phyloP scores from a whole-genome alignment of 1,140 invertebrate genomes.

The Rhyzopertha dominica region DNA sequence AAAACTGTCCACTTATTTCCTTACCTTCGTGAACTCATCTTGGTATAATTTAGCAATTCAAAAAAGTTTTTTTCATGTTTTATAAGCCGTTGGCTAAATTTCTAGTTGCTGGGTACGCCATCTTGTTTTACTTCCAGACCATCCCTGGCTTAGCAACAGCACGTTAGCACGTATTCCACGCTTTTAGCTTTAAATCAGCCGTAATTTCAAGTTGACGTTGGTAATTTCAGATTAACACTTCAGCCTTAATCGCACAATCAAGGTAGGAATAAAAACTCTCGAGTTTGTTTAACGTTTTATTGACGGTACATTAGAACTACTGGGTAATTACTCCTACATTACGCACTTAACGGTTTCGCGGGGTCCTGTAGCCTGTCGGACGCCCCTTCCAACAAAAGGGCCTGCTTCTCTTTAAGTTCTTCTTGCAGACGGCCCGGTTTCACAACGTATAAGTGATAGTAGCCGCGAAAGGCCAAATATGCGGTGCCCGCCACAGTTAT shows the following conservation, averaged over 20 bases:
- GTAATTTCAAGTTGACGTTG: slow-evolving; percentile 1
- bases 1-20: not conserved
- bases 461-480: slow-evolving; percentile 46
- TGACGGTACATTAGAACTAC: too few species aligned
- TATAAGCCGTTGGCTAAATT: not conserved
- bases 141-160: not conserved
- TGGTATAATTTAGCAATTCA: not conserved
- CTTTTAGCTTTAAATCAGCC: slow-evolving; percentile 3
- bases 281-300: too few species aligned
- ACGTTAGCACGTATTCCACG: not conserved
- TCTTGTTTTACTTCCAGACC: not conserved
- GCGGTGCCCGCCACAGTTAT: slow-evolving; percentile 48
- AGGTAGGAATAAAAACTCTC: too few species aligned
- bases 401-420: slow-evolving; percentile 45
- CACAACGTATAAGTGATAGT: slow-evolving; percentile 48
- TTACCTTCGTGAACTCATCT: slow-evolving; percentile 35
- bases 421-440: slow-evolving; percentile 45
- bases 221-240: not conserved
- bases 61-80: slow-evolving; percentile 7
- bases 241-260: not conserved
- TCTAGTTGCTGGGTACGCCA: not conserved
- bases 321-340: too few species aligned
- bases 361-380: slow-evolving; percentile 41
- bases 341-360: too few species aligned
- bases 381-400: slow-evolving; percentile 49